Base-by-base conservation (phyloP, 2,113 vertebrate genomes). In the Acanthochromis polyacanthus region DNA sequence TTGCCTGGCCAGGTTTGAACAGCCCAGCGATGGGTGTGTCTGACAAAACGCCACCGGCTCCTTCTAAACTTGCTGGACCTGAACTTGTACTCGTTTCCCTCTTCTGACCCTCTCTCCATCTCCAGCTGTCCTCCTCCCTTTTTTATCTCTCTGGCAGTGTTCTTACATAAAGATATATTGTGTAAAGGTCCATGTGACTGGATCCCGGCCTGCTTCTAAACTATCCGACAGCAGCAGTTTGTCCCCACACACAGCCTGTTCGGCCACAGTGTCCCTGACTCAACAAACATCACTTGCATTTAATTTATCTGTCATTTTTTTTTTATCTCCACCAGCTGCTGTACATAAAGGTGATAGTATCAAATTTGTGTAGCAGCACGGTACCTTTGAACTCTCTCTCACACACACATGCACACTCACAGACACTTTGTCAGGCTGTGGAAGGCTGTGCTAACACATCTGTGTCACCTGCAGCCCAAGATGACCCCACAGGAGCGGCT, bases 401-500 rank as follows among this genome's bases (percentile, higher is more conserved):
- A 45, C 40, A 48, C 56, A 64, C 66, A 52, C 57, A 68, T 43
- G 45, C 15, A 25, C 36, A 60, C 63, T 11, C 48, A 59, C 46
- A n/a, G 43, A 76, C 71, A 28, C 46, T 50, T 30, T 74, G 28
- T 50, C 15, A 5, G 48, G n/a, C 65, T 68, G 25, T 48, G 68
- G 52, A 69, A 53, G 12, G 15, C 46, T 72, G 71, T 90, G 36
- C 90, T 94, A 82, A 94, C 83, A 82, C 75, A 25, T 2, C 12
- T 80, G 72, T 93, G 86, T 94, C 79, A 80, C 51, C 91, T 94
- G 23, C 95, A 98, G 97, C 92, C 95, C 88, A 98, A 98, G 93
- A 94, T 98, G 93, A 98, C 96, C 0, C 97, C 97, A 0, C 97
- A 98, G 91, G 97, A 98, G 83, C 96, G 95, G 71, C 93, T 98